Base-by-base conservation (phyloP, 2,113 vertebrate species). In the Oreochromis spilurus region DNA sequence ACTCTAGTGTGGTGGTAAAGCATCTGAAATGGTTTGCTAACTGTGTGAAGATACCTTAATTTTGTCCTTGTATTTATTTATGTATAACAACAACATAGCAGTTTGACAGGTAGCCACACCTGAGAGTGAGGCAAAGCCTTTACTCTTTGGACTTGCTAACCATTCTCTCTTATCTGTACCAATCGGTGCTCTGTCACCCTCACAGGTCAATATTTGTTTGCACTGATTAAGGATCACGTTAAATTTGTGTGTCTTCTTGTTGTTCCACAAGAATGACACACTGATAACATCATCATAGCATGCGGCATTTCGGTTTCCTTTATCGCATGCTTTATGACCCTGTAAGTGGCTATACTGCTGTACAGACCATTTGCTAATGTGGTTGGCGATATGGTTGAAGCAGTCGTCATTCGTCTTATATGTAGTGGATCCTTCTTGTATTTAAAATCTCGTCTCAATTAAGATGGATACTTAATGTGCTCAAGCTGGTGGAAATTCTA, bases 1-100 rank as follows among this genome's bases (percentile, higher is more conserved):
- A 45, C 14, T 26, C 2, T 72, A 99, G 95, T 99, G 99, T 99
- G 94, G 40, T 26, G 8, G 13, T 26, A 72, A 45, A 45, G 67
- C 67, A 99, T 99, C 94, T 45, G 7, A 99, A 99, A 96, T 99
- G 99, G 95, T 99, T 99, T 94, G 99, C 98, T 92, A 99, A 99
- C 38, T 70, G 36, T 40, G 93, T 98, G 99, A 92, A 99, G 98
- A 95, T 99, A 99, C 96, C 98, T 98, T 70, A 70, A 21, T 26
- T 70, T 38, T 65, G 6, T 65, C 60, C 60, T 65, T 36, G 17
- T 65, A 38, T 67, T 8, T 67, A 48, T 48, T 48, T 26, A 21
- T 75, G 40, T 48, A 45, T 29, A 75, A 48, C 24, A 29, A 75
- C 67, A 75, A 65, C 40, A 48, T 48, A 29, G 40, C 43, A 75